These are phyloP conservation scores for Cyanocitta stelleri DNA, from an alignment of 2,113 vertebrate species.

Conservation along the genomic window DNA sequence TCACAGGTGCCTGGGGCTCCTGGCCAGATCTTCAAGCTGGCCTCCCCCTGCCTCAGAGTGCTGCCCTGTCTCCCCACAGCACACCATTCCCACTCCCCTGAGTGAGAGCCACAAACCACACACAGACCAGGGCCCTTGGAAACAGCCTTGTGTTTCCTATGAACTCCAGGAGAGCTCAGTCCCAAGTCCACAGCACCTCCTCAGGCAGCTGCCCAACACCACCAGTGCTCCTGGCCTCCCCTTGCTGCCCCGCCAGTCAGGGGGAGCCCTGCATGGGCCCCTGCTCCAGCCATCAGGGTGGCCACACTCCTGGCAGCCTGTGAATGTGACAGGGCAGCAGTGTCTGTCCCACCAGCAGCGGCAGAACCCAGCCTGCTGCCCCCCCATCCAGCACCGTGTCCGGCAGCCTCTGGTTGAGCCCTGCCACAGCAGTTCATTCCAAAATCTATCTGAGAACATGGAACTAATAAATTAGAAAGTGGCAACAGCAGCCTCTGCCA, in stretches of 20 bases:
- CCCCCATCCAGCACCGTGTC: fast-evolving
- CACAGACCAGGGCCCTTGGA: neutral
- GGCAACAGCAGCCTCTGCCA: neutral
- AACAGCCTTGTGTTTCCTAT: neutral
- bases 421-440: neutral
- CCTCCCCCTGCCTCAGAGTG: fast-evolving
- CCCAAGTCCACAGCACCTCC: neutral
- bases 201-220: neutral
- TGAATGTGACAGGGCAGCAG: neutral
- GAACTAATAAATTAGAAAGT: slow-evolving; percentile 24
- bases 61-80: fast-evolving
- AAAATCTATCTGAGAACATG: neutral
- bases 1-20: neutral
- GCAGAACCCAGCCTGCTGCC: neutral
- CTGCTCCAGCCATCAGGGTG: neutral
- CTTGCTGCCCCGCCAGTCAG: fast-evolving
- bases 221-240: neutral
- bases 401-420: neutral
- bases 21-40: neutral
- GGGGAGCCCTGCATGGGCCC: neutral
- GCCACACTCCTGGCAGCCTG: neutral
- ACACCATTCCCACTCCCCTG: fast-evolving
- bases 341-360: neutral
- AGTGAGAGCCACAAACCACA: neutral
- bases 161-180: neutral